Base-by-base conservation (phyloP, 2,113 vertebrate genomes). In the Lichenostomus cassidix region DNA sequence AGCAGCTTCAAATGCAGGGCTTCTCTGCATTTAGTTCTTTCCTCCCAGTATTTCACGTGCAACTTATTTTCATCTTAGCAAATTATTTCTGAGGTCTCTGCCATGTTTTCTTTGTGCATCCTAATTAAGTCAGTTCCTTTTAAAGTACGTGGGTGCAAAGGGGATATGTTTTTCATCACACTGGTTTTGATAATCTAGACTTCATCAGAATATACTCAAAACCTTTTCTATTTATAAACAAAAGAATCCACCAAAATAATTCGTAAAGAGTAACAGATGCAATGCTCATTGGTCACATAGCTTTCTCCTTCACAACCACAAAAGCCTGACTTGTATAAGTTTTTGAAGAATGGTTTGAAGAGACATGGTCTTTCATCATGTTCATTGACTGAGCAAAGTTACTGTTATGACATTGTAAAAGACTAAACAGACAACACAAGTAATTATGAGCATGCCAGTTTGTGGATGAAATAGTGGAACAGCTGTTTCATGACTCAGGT, bases 381-480 rank as follows among this genome's bases (percentile, higher is more conserved):
- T 74, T 81, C 59, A 81, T 46, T 73, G 59, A 50, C 42, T 50
- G 65, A 80, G 44, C 15, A 68, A 92, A 77, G 64, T 74, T 92
- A 71, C 52, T 55, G 33, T 70, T 86, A 74, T 55, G 68, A 83
- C 22, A 59, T 19, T 83, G 19, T 67, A 86, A 81, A 81, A 83
- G n/a, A 77, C 64, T 90, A 89, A 89, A 92, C 25, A 85, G 29
- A 56, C 39, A 94, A 89, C 47, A 41, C 35, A 60, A 83, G 22
- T 44, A 86, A 89, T 89, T 78, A 89, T 63, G 39, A 35, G 33
- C 46, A 55, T 63, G 56, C 47, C 35, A 55, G 39, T 87, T 74
- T 92, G 60, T 47, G 33, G 64, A 82, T 88, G 55, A 94, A 93
- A 89, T 64, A 89, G 59, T 81, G 50, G 47, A 95, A 77, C 50